Conservation (phyloP, 2,113 vertebrate genomes). For the Rafetus swinhoei region DNA sequence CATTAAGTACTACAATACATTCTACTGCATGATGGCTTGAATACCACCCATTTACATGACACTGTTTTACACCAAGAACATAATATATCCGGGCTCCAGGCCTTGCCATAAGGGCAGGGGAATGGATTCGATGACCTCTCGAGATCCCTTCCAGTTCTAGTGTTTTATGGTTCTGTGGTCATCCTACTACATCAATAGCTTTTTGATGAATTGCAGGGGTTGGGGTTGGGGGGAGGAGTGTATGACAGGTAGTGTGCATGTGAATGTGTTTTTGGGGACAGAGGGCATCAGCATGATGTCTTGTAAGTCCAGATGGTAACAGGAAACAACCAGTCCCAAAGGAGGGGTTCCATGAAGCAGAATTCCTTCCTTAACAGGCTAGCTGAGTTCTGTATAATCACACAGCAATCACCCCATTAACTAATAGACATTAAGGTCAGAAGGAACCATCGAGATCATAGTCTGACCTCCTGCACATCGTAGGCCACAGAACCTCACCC, state of each 20-base stretch:
- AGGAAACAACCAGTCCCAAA: too few species aligned
- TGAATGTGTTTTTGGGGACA: too few species aligned
- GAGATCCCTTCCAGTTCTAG: too few species aligned
- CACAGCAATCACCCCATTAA: neutral
- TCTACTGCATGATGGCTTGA: neutral
- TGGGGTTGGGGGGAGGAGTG: too few species aligned
- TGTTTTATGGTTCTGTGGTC: too few species aligned
- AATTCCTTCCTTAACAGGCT: constrained; percentile 31
- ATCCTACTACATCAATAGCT: too few species aligned
- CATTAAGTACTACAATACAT: neutral
- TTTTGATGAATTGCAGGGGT: too few species aligned
- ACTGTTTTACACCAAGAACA: neutral
- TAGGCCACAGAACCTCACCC: neutral
- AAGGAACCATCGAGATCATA: neutral
- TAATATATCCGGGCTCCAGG: neutral
- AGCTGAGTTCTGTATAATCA: neutral
- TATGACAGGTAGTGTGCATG: too few species aligned
- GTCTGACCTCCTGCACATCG: neutral
- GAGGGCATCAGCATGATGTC: too few species aligned
- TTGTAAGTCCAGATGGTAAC: too few species aligned
- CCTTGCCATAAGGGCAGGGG: too few species aligned
- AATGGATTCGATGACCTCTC: too few species aligned
- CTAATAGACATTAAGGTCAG: neutral
- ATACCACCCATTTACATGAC: neutral
- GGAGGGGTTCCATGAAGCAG: neutral